Percentiles rank a stretch among this genome's conserved stretches.
These are phyloP conservation scores for Salvelinus fontinalis DNA, from an alignment of 2,113 vertebrate genomes.

Conservation along the genomic window DNA sequence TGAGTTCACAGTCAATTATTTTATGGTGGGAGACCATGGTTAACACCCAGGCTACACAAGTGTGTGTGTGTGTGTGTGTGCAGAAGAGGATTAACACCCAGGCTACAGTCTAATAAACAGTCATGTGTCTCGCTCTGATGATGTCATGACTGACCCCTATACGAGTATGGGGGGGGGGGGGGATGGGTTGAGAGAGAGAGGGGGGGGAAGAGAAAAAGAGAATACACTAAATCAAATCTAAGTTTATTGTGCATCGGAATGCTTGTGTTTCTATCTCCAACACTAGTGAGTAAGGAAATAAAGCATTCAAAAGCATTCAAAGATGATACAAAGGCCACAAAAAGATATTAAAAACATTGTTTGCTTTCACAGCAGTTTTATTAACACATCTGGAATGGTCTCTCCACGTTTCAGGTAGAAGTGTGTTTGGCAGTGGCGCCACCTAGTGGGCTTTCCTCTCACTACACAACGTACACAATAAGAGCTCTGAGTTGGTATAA, in stretches of 20 bases:
- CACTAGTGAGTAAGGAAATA: too few species aligned
- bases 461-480: constrained; percentile 21
- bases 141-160: background rate
- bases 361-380: constrained; percentile 36
- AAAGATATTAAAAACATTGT: background rate
- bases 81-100: background rate
- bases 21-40: background rate
- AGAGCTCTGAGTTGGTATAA: background rate
- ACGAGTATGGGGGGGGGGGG: background rate
- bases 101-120: background rate
- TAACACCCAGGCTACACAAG: too few species aligned
- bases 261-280: too few species aligned
- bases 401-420: background rate
- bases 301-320: background rate
- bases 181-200: background rate
- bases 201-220: background rate
- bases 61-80: too few species aligned
- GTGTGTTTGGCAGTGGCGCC: constrained; percentile 24
- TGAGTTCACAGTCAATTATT: background rate
- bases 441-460: constrained; percentile 20
- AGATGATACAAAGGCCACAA: background rate
- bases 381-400: constrained; percentile 27
- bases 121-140: background rate
- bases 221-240: too few species aligned
- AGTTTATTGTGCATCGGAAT: too few species aligned